Evolutionary conservation across 2,113 vertebrate species (phyloP), one percentile per base, ranked within the genome.

Genomic region (Notiomystis cincta): DNA sequence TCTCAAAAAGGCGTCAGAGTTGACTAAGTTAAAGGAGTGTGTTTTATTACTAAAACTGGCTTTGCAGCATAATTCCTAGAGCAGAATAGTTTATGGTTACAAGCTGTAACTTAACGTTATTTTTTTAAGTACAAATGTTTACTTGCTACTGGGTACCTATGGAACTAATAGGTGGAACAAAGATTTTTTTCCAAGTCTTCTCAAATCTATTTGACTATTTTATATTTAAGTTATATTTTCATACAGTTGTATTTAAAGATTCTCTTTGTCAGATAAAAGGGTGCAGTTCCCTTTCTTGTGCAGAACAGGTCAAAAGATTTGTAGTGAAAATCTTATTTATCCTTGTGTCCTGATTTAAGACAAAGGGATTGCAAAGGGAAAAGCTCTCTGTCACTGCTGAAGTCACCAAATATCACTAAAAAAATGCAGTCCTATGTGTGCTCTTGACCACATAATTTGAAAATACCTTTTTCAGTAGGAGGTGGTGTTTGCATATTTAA

Each of bases 181-280:
- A 97, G 97, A 96, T 97, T 97, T 95, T 94, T 97, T 98, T 96
- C 95, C 97, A 97, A 97, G 96, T 97, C 97, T 98, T 97, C 97
- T 97, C n/a, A 78, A 97, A 97, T 96, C 97, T 97, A 93, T 98
- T 95, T 97, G 97, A 98, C 97, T 98, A 97, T 98, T 98, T 98
- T 98, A 98, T 98, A 98, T 98, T 98, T 98, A 98, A 98, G 98
- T 98, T 98, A 98, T 98, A 98, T 98, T 98, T 98, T 98, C 98
- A 97, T 98, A 98, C 98, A 97, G 90, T 97, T 97, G 95, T 98
- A 98, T 98, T 98, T 98, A 98, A 98, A 97, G 81, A 96, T 95
- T 98, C 91, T 98, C 97, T 93, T 96, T 98, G 96, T 97, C 93
- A 87, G 89, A 95, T 51, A 84, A 93, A 90, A 97, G 85, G 66